Conservation (phyloP, 2,113 vertebrate species). For the Mormyrus iriodes region DNA sequence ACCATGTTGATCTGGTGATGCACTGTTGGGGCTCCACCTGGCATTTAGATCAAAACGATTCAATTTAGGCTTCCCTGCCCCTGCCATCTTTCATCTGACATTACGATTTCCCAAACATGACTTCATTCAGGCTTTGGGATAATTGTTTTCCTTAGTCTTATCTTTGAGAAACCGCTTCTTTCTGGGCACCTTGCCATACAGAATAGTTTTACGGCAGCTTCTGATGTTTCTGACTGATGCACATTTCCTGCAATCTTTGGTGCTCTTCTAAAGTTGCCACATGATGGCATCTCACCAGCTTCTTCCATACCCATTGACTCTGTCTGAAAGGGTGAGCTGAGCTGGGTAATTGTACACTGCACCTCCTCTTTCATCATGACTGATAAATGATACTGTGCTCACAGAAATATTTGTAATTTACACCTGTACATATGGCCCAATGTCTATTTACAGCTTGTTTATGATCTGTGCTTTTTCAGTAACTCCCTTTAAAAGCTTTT, state of each 20-base stretch:
- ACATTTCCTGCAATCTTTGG: background rate
- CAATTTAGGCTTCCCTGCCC: background rate
- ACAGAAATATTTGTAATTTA: background rate
- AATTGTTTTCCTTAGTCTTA: background rate
- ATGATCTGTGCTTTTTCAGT: background rate
- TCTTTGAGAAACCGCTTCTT: background rate
- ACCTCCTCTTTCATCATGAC: background rate
- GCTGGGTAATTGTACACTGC: background rate
- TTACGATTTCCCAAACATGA: background rate
- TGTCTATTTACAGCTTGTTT: background rate
- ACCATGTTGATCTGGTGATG: background rate
- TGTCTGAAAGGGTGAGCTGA: background rate
- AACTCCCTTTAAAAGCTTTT: background rate
- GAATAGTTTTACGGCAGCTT: background rate
- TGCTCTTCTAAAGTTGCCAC: background rate
- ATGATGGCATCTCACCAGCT: background rate
- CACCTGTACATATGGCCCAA: background rate
- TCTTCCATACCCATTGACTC: background rate
- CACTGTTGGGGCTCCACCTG: background rate
- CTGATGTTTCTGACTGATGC: background rate
- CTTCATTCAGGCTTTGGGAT: background rate
- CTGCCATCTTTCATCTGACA: background rate
- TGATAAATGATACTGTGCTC: background rate
- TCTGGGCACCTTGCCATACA: background rate
- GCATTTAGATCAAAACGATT: slow-evolving; percentile 4